These are phyloP conservation scores for Pyxicephalus adspersus DNA, from an alignment of 2,113 vertebrate species.

Conservation along the genomic window DNA sequence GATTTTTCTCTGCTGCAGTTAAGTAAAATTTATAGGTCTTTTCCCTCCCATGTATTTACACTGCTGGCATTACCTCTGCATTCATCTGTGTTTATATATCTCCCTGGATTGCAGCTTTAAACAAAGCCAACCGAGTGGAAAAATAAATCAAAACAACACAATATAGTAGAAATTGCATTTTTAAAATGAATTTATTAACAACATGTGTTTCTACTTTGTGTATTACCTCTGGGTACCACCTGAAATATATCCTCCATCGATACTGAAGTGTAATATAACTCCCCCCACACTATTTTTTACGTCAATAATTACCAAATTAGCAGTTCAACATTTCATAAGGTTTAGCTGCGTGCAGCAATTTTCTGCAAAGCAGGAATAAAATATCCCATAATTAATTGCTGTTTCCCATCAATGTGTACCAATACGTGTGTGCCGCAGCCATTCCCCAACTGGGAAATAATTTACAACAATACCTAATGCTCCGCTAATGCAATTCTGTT, in stretches of 20 bases:
- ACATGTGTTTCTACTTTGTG: not conserved
- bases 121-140: too few species aligned
- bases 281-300: not conserved
- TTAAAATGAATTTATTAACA: not conserved
- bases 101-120: too few species aligned
- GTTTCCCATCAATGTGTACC: not conserved
- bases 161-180: too few species aligned
- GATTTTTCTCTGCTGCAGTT: too few species aligned
- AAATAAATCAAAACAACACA: too few species aligned
- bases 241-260: not conserved
- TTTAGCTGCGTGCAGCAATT: conserved; percentile 2
- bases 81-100: too few species aligned
- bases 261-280: not conserved
- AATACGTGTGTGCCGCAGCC: not conserved
- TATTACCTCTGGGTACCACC: not conserved
- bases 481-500: conserved; percentile 28
- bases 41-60: too few species aligned
- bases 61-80: too few species aligned
- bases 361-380: not conserved
- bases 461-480: conserved; percentile 11
- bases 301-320: not conserved
- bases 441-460: conserved; percentile 21
- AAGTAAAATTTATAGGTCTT: too few species aligned
- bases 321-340: not conserved
- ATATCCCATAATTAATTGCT: not conserved